Conservation (phyloP, 2,113 vertebrate genomes). For the Hippocampus barbouri region DNA sequence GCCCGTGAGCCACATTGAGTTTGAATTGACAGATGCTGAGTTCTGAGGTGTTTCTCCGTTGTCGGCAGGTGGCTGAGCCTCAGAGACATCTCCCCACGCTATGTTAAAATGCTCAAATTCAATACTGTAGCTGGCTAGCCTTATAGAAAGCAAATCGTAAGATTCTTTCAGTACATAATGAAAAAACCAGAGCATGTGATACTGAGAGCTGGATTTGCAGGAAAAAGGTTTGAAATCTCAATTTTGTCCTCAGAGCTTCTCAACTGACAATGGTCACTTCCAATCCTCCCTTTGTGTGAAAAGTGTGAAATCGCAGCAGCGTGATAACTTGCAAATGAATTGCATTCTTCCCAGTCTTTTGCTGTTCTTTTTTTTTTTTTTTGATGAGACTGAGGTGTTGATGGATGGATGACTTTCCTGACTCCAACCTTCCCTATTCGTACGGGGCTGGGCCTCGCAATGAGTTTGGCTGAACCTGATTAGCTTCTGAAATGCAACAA, state of each 20-base stretch:
- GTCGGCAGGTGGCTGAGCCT: conserved; percentile 27
- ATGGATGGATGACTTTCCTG: not conserved
- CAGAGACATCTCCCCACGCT: conserved; percentile 13
- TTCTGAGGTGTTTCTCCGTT: conserved; percentile 36
- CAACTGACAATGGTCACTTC: not conserved
- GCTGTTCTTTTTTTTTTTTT: not conserved
- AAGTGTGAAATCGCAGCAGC: not conserved
- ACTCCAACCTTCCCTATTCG: not conserved
- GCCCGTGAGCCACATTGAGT: conserved; percentile 47
- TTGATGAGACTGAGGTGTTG: not conserved
- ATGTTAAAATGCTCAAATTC: conserved; percentile 10
- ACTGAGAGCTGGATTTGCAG: not conserved
- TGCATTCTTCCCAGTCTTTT: not conserved
- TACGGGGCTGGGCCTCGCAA: not conserved
- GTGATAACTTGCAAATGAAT: not conserved
- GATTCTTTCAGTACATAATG: conserved; percentile 8
- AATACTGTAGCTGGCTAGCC: conserved; percentile 4
- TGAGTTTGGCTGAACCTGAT: not conserved
- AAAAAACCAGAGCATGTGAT: not conserved
- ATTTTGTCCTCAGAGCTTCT: not conserved
- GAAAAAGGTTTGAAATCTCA: not conserved
- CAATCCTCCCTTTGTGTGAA: not conserved
- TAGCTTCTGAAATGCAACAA: too few relatives aligned
- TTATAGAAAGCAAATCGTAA: conserved; percentile 5
- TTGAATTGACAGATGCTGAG: conserved; percentile 54